These are phyloP conservation scores for Sarcoramphus papa DNA, from an alignment of 2,797 vertebrate genomes.

Conservation along the genomic window DNA sequence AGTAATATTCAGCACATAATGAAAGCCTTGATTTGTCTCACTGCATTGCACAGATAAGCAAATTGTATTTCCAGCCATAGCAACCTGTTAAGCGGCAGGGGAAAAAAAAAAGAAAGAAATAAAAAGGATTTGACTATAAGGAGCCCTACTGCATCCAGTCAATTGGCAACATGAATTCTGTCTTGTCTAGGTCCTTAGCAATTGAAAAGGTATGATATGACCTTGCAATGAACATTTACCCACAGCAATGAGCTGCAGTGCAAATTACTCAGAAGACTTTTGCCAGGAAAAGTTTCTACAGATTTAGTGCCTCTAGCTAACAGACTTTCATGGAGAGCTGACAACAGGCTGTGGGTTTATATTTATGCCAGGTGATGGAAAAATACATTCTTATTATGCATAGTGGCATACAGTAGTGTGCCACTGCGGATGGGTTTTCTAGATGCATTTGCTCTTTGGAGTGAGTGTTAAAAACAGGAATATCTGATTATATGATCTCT, in stretches of 20 bases:
- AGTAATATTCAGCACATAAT: conserved; percentile 12
- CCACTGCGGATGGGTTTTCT: not conserved
- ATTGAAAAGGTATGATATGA: rapidly evolving
- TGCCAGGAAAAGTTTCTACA: not conserved
- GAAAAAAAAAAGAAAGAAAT: not conserved
- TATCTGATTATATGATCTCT: not conserved
- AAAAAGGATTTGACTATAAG: not conserved
- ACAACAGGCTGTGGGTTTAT: not conserved
- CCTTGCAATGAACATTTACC: not conserved
- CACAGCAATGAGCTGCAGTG: not conserved
- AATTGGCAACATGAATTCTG: not conserved
- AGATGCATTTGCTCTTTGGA: not conserved
- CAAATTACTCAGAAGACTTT: not conserved
- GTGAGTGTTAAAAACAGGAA: not conserved
- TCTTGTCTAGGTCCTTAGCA: not conserved
- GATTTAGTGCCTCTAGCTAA: not conserved
- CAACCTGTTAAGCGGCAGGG: not conserved
- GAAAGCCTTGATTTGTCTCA: conserved; percentile 39
- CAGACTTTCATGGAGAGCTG: not conserved
- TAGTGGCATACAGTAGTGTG: not conserved
- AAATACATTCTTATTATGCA: not conserved
- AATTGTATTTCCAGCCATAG: conserved; percentile 38
- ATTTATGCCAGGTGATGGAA: not conserved
- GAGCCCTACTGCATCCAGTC: not conserved
- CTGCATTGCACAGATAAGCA: conserved; percentile 45